These are phyloP conservation scores for Clarias fuscus DNA, from an alignment of 2,797 vertebrate genomes.

Conservation along the genomic window DNA sequence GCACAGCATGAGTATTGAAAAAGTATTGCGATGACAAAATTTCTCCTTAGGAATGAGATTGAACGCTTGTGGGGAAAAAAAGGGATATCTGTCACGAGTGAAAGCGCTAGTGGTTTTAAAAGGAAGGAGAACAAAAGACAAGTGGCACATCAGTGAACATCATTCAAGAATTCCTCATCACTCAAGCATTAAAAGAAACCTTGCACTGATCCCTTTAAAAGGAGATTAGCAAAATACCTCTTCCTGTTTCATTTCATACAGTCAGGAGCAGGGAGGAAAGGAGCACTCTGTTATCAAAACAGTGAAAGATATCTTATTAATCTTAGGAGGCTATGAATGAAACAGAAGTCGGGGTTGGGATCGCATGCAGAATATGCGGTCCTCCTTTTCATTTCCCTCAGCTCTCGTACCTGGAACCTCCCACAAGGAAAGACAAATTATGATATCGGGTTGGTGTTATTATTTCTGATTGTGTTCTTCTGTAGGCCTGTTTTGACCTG, in stretches of 20 bases:
- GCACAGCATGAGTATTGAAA: slow-evolving; percentile 41
- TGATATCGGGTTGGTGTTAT: slow-evolving; percentile 77
- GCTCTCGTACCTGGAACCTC: slow-evolving; percentile 67
- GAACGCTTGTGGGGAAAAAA: background rate
- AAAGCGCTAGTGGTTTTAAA: slow-evolving; percentile 1
- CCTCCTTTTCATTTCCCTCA: slow-evolving; percentile 66
- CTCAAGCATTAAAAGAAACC: slow-evolving; percentile 65
- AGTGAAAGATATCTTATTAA: slow-evolving; percentile 64
- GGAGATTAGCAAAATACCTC: slow-evolving; percentile 68
- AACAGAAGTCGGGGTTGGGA: slow-evolving; percentile 64
- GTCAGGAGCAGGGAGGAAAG: slow-evolving; percentile 64
- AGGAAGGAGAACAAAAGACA: slow-evolving; percentile 41
- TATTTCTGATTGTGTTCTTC: slow-evolving; percentile 75
- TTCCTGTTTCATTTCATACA: slow-evolving; percentile 65
- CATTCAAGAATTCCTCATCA: slow-evolving; percentile 47
- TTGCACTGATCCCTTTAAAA: slow-evolving; percentile 65
- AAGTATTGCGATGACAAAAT: slow-evolving; percentile 35
- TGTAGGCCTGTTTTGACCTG: slow-evolving; percentile 65
- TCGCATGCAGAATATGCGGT: slow-evolving; percentile 55
- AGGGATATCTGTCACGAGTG: slow-evolving; percentile 36
- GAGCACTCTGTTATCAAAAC: slow-evolving; percentile 67
- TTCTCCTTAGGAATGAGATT: slow-evolving; percentile 6
- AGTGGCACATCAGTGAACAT: slow-evolving; percentile 25
- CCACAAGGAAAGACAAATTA: slow-evolving; percentile 71
- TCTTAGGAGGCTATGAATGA: slow-evolving; percentile 64